These are phyloP conservation scores for Himalopsyche anomala DNA, from an alignment of 2,888 invertebrate genomes.

Conservation along the genomic window DNA sequence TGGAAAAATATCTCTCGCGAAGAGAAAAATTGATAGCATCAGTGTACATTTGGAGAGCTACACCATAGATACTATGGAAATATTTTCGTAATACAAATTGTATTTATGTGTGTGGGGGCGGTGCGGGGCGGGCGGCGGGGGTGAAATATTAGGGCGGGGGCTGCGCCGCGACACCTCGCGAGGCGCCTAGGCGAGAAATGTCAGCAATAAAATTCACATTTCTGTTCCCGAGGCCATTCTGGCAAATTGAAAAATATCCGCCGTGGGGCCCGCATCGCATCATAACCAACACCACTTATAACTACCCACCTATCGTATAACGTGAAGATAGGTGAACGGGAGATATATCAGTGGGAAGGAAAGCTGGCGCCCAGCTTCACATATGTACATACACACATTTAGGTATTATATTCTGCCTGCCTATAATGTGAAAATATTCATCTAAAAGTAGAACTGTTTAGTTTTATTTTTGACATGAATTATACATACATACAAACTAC, in stretches of 20 bases:
- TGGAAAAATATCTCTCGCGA: constrained; percentile 25
- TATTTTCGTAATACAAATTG: constrained; percentile 61
- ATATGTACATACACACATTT: background rate
- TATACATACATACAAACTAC: too few relatives aligned
- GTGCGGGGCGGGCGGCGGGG: constrained; percentile 14
- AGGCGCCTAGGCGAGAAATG: constrained; percentile 66
- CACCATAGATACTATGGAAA: constrained; percentile 37
- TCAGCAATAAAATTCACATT: constrained; percentile 65
- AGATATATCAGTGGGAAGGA: background rate
- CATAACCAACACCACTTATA: constrained; percentile 65
- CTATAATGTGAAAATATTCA: too few relatives aligned
- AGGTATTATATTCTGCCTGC: too few relatives aligned
- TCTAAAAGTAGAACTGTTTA: too few relatives aligned
- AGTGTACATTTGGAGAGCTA: background rate
- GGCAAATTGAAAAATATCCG: constrained; percentile 76
- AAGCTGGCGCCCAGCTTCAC: background rate
- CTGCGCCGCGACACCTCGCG: constrained; percentile 56
- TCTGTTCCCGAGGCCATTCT: constrained; percentile 69
- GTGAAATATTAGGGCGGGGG: constrained; percentile 43
- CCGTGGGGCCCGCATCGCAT: constrained; percentile 71
- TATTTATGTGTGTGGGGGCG: constrained; percentile 58
- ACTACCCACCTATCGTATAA: constrained; percentile 31
- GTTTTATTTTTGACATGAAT: too few relatives aligned
- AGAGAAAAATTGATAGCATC: constrained; percentile 38
- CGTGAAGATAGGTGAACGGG: constrained; percentile 12